Evolutionary conservation across 2,888 invertebrate genomes (phyloP).

Genomic region (Scaptomyza caliginosa): DNA sequence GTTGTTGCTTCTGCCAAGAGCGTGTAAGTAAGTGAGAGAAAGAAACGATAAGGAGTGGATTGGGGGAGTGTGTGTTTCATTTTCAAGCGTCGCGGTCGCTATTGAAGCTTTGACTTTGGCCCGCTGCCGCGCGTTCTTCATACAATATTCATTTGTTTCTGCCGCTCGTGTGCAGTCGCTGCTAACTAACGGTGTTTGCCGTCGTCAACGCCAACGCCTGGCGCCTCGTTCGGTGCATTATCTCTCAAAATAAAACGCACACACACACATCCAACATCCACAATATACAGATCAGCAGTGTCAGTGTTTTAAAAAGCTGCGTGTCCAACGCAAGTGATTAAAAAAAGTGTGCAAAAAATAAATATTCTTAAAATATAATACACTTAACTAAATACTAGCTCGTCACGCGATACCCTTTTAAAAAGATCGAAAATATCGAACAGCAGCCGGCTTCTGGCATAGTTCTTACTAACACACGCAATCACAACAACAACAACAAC

Average conservation of each 20-base stretch:
- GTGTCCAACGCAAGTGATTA: constrained; percentile 54
- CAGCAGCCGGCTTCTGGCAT: constrained; percentile 17
- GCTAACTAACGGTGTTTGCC: constrained; percentile 69
- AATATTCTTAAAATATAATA: constrained; percentile 7
- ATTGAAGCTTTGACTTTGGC: constrained; percentile 53
- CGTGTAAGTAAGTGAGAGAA: constrained; percentile 8
- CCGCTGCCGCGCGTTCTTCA: constrained; percentile 44
- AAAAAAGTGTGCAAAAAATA: constrained; percentile 37
- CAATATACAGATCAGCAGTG: constrained; percentile 44
- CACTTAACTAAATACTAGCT: constrained; percentile 12
- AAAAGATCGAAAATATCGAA: constrained; percentile 1
- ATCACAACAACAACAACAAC: constrained; percentile 4
- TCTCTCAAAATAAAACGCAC: constrained; percentile 1
- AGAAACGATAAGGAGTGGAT: constrained; percentile 6
- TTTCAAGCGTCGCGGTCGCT: constrained; percentile 58
- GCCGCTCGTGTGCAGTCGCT: constrained; percentile 71
- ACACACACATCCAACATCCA: not conserved
- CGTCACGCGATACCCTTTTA: constrained; percentile 49
- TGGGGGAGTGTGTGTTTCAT: constrained; percentile 57
- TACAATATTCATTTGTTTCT: constrained; percentile 64
- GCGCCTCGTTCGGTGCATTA: constrained; percentile 29
- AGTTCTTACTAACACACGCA: too few species aligned
- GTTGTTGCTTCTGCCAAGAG: constrained; percentile 26
- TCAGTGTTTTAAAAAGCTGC: constrained; percentile 56
- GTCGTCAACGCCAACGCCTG: constrained; percentile 53